phyloP scores from a whole-genome alignment of 2,888 invertebrate species.

The Graphium colonna region DNA sequence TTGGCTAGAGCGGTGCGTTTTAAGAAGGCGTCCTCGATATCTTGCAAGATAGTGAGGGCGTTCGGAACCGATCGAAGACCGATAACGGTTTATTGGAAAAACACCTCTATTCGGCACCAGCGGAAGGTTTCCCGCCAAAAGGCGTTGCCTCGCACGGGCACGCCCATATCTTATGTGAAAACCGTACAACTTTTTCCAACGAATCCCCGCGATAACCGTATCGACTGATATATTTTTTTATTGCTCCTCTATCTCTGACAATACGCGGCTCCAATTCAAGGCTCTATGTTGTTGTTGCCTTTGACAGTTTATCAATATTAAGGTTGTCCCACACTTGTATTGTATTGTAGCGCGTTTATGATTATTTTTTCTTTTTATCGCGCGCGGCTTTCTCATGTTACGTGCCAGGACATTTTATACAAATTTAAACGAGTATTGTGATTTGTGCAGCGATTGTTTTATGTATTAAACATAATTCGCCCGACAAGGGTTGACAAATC shows the following conservation, averaged over 20 bases:
- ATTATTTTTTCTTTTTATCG: constrained; percentile 3
- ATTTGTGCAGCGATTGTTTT: constrained; percentile 7
- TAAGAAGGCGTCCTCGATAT: constrained; percentile 79
- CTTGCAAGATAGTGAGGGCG: constrained; percentile 78
- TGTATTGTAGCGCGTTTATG: neutral
- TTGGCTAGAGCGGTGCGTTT: constrained; percentile 42
- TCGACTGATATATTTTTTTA: constrained; percentile 50
- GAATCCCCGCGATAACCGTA: constrained; percentile 47
- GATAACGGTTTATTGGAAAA: constrained; percentile 72
- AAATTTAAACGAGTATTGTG: constrained; percentile 3
- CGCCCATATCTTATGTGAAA: constrained; percentile 74
- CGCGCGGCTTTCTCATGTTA: neutral
- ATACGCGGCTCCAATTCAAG: constrained; percentile 14
- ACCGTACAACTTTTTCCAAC: constrained; percentile 50
- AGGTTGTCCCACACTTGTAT: constrained; percentile 4
- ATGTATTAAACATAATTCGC: constrained; percentile 17
- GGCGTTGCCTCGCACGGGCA: constrained; percentile 65
- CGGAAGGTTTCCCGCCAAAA: constrained; percentile 56
- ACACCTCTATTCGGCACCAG: constrained; percentile 63
- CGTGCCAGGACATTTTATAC: neutral
- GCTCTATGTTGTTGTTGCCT: constrained; percentile 11
- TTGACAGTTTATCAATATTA: constrained; percentile 7
- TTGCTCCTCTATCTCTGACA: constrained; percentile 20
- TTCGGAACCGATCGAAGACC: constrained; percentile 73
- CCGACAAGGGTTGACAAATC: constrained; percentile 40